Evolutionary conservation across 2,888 invertebrate species (phyloP), one percentile per base, ranked within the genome.

Genomic region (Sacculina carcini): DNA sequence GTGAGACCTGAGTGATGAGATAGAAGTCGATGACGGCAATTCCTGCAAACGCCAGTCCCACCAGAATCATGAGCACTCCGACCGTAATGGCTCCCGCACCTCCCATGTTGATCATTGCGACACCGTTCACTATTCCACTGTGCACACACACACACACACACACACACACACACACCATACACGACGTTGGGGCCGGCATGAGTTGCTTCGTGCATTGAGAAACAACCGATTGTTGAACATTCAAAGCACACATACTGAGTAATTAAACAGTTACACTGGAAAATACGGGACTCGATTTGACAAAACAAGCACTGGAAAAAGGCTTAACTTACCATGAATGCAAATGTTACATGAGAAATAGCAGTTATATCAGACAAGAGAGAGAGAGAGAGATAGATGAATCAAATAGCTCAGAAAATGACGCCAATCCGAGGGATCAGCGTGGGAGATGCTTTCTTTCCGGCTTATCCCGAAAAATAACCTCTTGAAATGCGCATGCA

Each of bases 61-160:
- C 74, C 51, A 81, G 61, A 53, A 89, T 67, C 53, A 83, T 73
- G 56, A 90, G 69, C 51, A 86, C 84, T 56, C 89, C 89, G 55
- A 80, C 76, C 52, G 73, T 74, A 34, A 73, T 74, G 62, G 94
- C 75, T 55, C 92, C 94, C 60, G 94, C 73, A 24, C 85, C 75
- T 49, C 90, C 74, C 52, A 84, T 67, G 24, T 85, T 81, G 53
- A 90, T 42, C 48, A 51, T 51, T 50, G 47, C 44, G 40, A 56
- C 48, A 26, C 54, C 55, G 28, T 51, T 44, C 50, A 56, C 42
- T 50, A 56, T 53, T 49, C 55, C 55, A 50, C 55, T 56, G 48
- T 3, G 29, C 21, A 6, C 34, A 7, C n/a, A 5, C 49, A 40
- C n/a, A 19, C 12, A n/a, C 19, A 9, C 23, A 31, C 23, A 19